Conservation (phyloP, 2,113 vertebrate species). For the Brachypteracias leptosomus region DNA sequence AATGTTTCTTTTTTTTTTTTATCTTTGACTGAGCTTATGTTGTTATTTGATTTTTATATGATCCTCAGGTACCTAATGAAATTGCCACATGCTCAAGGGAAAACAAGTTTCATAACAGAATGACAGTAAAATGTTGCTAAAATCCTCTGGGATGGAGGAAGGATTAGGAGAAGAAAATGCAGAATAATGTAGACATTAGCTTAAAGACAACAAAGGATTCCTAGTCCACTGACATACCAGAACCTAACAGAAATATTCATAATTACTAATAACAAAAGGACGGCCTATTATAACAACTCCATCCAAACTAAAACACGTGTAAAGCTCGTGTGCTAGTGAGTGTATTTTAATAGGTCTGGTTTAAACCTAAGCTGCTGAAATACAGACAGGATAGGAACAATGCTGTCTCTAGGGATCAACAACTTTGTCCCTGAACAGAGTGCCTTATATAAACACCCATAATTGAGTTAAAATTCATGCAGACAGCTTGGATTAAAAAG, state of each 20-base stretch:
- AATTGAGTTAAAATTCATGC: constrained; percentile 61
- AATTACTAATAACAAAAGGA: constrained; percentile 53
- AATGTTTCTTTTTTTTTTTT: background rate
- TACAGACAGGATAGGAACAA: constrained; percentile 48
- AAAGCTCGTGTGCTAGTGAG: background rate
- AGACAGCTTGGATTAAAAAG: constrained; percentile 51
- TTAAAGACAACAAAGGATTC: constrained; percentile 9
- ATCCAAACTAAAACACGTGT: constrained; percentile 30
- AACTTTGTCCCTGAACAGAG: constrained; percentile 56
- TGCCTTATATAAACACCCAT: constrained; percentile 55
- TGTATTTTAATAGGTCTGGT: constrained; percentile 53
- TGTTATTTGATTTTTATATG: constrained; percentile 14
- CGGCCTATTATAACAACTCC: background rate
- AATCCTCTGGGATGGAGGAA: constrained; percentile 17
- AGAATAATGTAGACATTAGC: constrained; percentile 18
- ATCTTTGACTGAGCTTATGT: background rate
- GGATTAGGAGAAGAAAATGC: constrained; percentile 33
- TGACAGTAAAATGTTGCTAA: background rate
- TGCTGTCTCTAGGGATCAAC: constrained; percentile 54
- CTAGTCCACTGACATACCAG: background rate
- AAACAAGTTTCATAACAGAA: constrained; percentile 41
- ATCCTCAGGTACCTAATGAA: constrained; percentile 50
- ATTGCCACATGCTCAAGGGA: constrained; percentile 38
- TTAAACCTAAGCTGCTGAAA: constrained; percentile 57
- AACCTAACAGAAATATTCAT: constrained; percentile 23